Base-by-base conservation (phyloP, 2,888 invertebrate genomes). In the Agrypnus murinus region DNA sequence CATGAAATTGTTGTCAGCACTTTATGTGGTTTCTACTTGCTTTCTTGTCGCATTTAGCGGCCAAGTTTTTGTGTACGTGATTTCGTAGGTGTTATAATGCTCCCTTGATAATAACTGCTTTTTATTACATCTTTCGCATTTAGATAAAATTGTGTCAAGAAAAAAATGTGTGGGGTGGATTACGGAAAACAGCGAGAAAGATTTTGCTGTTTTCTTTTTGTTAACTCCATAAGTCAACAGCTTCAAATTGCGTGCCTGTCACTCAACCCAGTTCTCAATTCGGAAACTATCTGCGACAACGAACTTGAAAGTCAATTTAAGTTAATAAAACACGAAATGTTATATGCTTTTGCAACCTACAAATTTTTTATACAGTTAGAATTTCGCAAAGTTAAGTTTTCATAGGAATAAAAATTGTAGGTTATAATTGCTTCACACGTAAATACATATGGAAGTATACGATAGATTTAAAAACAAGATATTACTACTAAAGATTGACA, bases 1-100 rank as follows among this genome's bases (percentile, higher is more conserved):
- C 19, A 40, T n/a, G 40, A 57, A 63, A 31, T 64, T 58, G 32
- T 63, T 63, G 63, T 63, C 69, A 32, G 46, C 58, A 58, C n/a
- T 58, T 58, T 43, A 36, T 25, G 32, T 36, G 36, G 15, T 36
- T 14, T 55, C 36, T 17, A 36, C 36, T 53, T 19, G 6, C 53
- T 32, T 8, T 31, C 38, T 17, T 36, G 9, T 12, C 55, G 15
- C 36, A 36, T 36, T 55, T 15, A 53, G 7, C 32, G 31, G n/a
- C 6, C 4, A 31, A 15, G 1, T 34, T 55, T 55, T 55, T 55
- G 25, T 31, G 19, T 9, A 25, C 10, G 15, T 15, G 8, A 43
- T 8, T 15, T 6, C 14, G 15, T 7, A 12, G 12, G 15, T 32
- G 12, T 31, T n/a, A 12, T 12, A 12, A 31, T 12, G 1, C 10